phyloP scores from a whole-genome alignment of 1,140 invertebrate genomes.

The Drosophila auraria region DNA sequence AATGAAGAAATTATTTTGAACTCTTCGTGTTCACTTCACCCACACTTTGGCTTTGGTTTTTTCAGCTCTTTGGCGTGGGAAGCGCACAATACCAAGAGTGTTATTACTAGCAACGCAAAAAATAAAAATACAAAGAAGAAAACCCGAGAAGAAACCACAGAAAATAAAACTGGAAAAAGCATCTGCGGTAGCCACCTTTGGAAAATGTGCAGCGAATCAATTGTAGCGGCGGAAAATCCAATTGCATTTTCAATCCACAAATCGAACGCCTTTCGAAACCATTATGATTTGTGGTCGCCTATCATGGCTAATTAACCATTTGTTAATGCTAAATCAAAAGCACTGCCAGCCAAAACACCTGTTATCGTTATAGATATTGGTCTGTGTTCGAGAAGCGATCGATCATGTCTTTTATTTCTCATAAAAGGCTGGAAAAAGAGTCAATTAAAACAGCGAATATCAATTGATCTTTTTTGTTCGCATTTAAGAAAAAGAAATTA shows the following conservation, averaged over 20 bases:
- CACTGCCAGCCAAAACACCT: slow-evolving; percentile 58
- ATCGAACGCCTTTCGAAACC: slow-evolving; percentile 59
- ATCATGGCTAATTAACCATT: slow-evolving; percentile 62
- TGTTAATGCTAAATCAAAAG: slow-evolving; percentile 64
- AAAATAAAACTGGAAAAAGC: slow-evolving; percentile 24
- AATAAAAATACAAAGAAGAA: background rate
- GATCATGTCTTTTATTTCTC: background rate
- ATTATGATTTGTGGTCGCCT: slow-evolving; percentile 56
- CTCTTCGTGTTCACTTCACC: slow-evolving; percentile 57
- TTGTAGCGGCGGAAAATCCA: slow-evolving; percentile 17
- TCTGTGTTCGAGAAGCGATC: background rate
- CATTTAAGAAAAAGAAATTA: background rate
- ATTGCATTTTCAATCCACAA: slow-evolving; percentile 25
- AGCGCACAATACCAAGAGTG: slow-evolving; percentile 47
- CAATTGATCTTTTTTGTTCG: background rate
- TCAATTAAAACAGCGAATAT: background rate
- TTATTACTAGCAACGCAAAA: slow-evolving; percentile 20
- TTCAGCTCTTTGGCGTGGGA: slow-evolving; percentile 57
- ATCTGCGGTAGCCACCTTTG: slow-evolving; percentile 52
- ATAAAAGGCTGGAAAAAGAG: slow-evolving; percentile 13
- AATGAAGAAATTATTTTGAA: slow-evolving; percentile 80
- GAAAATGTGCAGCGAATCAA: slow-evolving; percentile 39
- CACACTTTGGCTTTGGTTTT: slow-evolving; percentile 40
- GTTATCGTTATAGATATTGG: slow-evolving; percentile 45
- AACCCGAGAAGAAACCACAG: slow-evolving; percentile 15